Evolutionary conservation across 2,888 invertebrate genomes (phyloP), one percentile per base, ranked within the genome.

Genomic region (Apodemia hepburni): DNA sequence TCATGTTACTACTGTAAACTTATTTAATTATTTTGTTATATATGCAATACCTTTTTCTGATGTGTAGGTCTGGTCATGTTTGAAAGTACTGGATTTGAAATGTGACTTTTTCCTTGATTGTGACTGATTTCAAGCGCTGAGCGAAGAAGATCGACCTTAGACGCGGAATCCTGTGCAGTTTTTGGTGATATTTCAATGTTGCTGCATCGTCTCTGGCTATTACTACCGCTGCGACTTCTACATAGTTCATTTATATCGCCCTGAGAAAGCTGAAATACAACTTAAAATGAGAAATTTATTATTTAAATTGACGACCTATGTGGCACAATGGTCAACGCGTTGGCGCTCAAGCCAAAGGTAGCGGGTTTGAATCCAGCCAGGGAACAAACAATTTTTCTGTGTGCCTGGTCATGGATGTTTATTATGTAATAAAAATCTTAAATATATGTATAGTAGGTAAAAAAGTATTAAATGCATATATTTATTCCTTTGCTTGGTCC

Each of bases 91-190:
- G 93, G 93, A 78, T 94, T 94, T 57, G 94, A 94, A 63, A 93
- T 93, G 70, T 93, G 93, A 62, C 83, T 88, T 77, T 89, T 92
- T 65, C 87, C 92, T 54, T 88, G 86, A 22, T 86, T 85, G 57
- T 94, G 92, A 77, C 93, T 94, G 71, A 95, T 94, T 82, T 96
- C 96, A 49, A 95, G 79, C 0, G 95, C 93, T 18, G 95, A 95
- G 67, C 94, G 93, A 5, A 95, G 87, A 60, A 95, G 84, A 77
- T 95, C 95, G 33, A 94, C 94, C 74, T 94, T 94, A 1, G 93
- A 93, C 0, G 91, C 89, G 22, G 93, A 93, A 0, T 92, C 90
- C 70, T 84, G 81, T 0, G 84, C 76, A 11, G 78, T 79, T 65
- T 80, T 83, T 9, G 85, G 87, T 0, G 84, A 80, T 67, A 89